Evolutionary conservation across 2,888 invertebrate genomes (phyloP).

Genomic region (Troides helena): DNA sequence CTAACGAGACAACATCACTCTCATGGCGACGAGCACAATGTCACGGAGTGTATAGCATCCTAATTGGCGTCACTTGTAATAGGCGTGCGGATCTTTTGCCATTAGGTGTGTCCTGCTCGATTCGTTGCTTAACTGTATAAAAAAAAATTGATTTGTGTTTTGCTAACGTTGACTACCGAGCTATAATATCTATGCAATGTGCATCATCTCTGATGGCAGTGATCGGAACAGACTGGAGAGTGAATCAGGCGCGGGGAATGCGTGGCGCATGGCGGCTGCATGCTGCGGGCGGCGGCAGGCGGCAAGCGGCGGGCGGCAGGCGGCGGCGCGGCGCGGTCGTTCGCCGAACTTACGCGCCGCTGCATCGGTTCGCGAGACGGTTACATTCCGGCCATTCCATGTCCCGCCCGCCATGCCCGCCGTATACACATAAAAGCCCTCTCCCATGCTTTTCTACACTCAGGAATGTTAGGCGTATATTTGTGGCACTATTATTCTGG

Average conservation of each 20-base stretch:
- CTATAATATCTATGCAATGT: too few relatives aligned
- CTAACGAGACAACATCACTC: too few relatives aligned
- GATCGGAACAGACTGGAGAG: slow-evolving; percentile 24
- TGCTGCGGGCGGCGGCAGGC: neutral
- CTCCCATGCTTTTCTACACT: slow-evolving; percentile 12
- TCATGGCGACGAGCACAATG: too few relatives aligned
- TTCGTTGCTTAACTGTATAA: too few relatives aligned
- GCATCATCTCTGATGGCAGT: too few relatives aligned
- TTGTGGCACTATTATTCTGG: slow-evolving; percentile 7
- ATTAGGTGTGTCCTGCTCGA: too few relatives aligned
- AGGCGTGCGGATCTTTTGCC: too few relatives aligned
- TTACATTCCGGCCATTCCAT: slow-evolving; percentile 63
- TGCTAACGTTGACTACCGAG: too few relatives aligned
- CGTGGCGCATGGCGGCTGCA: slow-evolving; percentile 28
- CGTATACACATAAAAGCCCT: slow-evolving; percentile 25
- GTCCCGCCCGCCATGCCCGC: slow-evolving; percentile 41
- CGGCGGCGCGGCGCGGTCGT: slow-evolving; percentile 47
- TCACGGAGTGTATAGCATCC: too few relatives aligned
- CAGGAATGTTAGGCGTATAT: slow-evolving; percentile 14
- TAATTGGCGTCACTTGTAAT: too few relatives aligned
- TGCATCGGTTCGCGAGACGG: slow-evolving; percentile 50
- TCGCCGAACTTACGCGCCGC: slow-evolving; percentile 50
- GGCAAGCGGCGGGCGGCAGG: slow-evolving; percentile 33
- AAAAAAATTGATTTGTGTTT: too few relatives aligned
- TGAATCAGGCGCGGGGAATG: slow-evolving; percentile 53